Evolutionary conservation across 2,888 invertebrate genomes (phyloP).

Genomic region (Chrysolina haemoptera): DNA sequence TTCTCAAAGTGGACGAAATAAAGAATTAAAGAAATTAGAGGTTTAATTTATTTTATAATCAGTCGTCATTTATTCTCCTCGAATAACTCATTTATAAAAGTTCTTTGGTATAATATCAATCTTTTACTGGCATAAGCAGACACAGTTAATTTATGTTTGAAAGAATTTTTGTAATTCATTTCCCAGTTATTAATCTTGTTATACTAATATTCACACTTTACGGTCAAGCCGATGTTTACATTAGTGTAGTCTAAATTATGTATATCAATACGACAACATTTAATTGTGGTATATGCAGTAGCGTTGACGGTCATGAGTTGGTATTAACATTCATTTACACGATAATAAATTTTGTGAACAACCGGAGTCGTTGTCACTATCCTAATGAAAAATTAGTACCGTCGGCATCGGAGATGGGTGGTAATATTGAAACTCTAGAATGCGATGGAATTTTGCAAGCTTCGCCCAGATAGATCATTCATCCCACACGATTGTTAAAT

Average conservation of each 20-base stretch:
- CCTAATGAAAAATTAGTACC: constrained; percentile 28
- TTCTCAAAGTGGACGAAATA: too few relatives aligned
- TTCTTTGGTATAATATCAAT: neutral
- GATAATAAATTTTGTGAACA: constrained; percentile 47
- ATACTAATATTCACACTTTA: constrained; percentile 40
- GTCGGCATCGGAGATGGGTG: constrained; percentile 2
- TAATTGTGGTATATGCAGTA: constrained; percentile 62
- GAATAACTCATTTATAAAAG: too few relatives aligned
- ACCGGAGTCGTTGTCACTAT: constrained; percentile 28
- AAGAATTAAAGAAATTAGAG: too few relatives aligned
- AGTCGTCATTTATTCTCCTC: too few relatives aligned
- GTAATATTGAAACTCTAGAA: too few relatives aligned
- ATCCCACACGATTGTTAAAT: too few relatives aligned
- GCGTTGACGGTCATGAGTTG: constrained; percentile 52
- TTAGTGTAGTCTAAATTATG: constrained; percentile 58
- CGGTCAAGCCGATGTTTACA: constrained; percentile 53
- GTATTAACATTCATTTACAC: constrained; percentile 60
- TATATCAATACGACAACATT: constrained; percentile 61
- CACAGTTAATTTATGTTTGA: constrained; percentile 35
- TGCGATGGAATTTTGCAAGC: too few relatives aligned
- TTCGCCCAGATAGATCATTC: too few relatives aligned
- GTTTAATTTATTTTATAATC: too few relatives aligned
- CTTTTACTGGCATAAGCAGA: constrained; percentile 31
- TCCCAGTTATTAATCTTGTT: constrained; percentile 46
- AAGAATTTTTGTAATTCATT: constrained; percentile 40